Base-by-base conservation (phyloP, 2,113 vertebrate species). In the Muntiacus reevesi region DNA sequence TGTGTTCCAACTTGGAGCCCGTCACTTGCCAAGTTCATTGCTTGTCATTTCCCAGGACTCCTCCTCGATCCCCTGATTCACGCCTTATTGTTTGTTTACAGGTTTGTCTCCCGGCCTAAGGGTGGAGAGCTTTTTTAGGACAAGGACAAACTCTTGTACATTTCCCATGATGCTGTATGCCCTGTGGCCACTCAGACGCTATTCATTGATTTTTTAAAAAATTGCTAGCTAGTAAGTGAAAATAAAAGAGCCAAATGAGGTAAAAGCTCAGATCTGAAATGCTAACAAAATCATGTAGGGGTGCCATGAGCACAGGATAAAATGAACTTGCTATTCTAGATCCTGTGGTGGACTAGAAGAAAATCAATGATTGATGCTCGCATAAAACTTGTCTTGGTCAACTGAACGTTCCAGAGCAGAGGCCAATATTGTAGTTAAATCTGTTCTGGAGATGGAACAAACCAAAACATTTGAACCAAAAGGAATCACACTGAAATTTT, bases 401-500 rank as follows among this genome's bases (percentile, higher is more conserved):
- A 71, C n/a, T 9, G 43, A 50, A 57, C 16, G 13, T 97, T 94
- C 52, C 30, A 30, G 78, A 84, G n/a, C 9, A 40, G 76, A 95
- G 40, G 54, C 40, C 67, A 60, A 0, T 84, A 60, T 78, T 91
- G 33, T 82, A 88, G 82, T 78, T 47, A 43, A 87, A 79, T 89
- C 36, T 71, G 28, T 64, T n/a, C 30, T 17, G 25, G 40, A 92
- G 87, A 55, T 78, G 7, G 67, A 74, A 74, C n/a, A 23, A 74
- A 74, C 67, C 1, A 5, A 40, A 74, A 74, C n/a, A 91, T 97
- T 97, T 36, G 47, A 78, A 64, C 57, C 82, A 21, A 47, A 59
- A 95, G 87, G 47, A 76, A 89, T 92, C 85, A 40, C 28, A 11
- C 74, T 82, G 79, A 85, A 81, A 91, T 93, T 76, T 45, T 96